Evolutionary conservation across 1,140 invertebrate genomes (phyloP).

Genomic region (Hyposmocoma kahamanoa): DNA sequence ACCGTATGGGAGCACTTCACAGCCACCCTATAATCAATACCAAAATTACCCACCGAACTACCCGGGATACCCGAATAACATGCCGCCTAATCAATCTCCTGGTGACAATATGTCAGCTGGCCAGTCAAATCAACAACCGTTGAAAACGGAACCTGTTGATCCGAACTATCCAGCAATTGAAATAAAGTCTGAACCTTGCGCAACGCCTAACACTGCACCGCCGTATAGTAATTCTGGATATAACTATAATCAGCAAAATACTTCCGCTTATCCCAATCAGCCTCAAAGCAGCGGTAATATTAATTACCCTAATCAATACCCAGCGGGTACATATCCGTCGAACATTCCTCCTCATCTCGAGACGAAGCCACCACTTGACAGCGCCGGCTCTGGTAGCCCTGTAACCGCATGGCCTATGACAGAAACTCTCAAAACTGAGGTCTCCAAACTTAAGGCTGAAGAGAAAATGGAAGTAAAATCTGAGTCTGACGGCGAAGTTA

Average conservation of each 20-base stretch:
- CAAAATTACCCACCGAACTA: constrained; percentile 49
- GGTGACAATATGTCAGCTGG: constrained; percentile 22
- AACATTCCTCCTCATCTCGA: constrained; percentile 41
- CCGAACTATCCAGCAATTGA: constrained; percentile 27
- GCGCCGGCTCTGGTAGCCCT: constrained; percentile 48
- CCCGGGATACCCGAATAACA: constrained; percentile 44
- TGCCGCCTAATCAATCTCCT: constrained; percentile 22
- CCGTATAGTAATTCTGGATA: constrained; percentile 35
- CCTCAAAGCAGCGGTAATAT: constrained; percentile 19
- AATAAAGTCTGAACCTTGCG: constrained; percentile 29
- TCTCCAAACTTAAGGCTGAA: constrained; percentile 59
- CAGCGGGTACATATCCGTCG: no score
- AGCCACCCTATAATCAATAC: constrained; percentile 49
- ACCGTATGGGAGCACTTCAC: constrained; percentile 26
- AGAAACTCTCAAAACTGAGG: constrained; percentile 58
- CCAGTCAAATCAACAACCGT: constrained; percentile 16
- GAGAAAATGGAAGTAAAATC: constrained; percentile 68
- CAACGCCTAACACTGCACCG: constrained; percentile 16
- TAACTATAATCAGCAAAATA: constrained; percentile 36
- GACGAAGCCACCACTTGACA: constrained; percentile 53
- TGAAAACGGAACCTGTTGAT: constrained; percentile 34
- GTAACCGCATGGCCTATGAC: constrained; percentile 57
- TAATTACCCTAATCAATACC: constrained; percentile 35
- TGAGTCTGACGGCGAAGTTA: constrained; percentile 70
- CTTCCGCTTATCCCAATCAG: constrained; percentile 31